Evolutionary conservation across 2,113 vertebrate genomes (phyloP).

Genomic region (Aphyosemion australe): DNA sequence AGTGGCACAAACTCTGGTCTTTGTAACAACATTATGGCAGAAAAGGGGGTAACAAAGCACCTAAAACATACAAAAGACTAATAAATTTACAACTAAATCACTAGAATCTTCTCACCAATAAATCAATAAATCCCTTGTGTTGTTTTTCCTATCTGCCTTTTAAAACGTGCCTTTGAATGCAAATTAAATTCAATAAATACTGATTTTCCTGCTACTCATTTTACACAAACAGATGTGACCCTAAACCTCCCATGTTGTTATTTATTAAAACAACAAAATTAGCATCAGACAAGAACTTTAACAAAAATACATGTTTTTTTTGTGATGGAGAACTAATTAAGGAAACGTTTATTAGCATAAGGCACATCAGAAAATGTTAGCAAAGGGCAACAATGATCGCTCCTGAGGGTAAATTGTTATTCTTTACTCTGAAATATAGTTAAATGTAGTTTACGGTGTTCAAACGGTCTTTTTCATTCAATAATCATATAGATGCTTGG

Average conservation of each 20-base stretch:
- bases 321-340: neutral
- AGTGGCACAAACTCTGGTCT: no score
- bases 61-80: neutral
- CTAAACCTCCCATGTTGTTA: no score
- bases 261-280: no score
- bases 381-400: no score
- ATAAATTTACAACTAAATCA: neutral
- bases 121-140: conserved; percentile 16
- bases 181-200: neutral
- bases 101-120: conserved; percentile 8
- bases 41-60: neutral
- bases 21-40: no score
- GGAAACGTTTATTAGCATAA: neutral
- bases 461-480: neutral
- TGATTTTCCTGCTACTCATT: neutral
- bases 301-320: no score
- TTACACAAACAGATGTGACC: conserved; percentile 22
- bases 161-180: conserved; percentile 6
- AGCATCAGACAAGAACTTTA: neutral
- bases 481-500: neutral
- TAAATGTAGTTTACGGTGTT: neutral
- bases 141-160: neutral
- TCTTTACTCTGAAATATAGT: neutral
- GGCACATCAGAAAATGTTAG: neutral
- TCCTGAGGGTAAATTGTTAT: neutral